phyloP scores from a whole-genome alignment of 2,888 invertebrate genomes.

The Drosophila tripunctata region DNA sequence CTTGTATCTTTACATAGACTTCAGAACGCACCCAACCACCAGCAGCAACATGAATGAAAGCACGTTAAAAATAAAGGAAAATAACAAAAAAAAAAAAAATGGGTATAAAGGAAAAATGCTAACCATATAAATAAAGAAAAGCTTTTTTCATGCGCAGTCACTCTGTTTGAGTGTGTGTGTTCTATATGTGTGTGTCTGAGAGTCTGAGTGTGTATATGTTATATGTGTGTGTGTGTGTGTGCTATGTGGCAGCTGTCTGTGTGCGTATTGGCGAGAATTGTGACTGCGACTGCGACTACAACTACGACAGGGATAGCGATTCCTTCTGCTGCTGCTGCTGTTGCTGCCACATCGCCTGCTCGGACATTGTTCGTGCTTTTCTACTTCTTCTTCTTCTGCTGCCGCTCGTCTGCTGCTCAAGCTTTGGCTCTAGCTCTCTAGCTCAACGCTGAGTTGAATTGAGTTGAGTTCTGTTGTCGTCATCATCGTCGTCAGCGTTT shows the following conservation, averaged over 20 bases:
- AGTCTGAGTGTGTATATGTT: constrained; percentile 21
- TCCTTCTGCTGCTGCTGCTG: constrained; percentile 21
- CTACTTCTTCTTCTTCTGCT: constrained; percentile 5
- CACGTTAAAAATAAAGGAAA: constrained; percentile 8
- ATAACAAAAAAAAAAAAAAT: no score
- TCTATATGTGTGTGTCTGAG: constrained; percentile 23
- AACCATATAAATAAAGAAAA: constrained; percentile 42
- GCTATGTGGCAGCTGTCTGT: constrained; percentile 77
- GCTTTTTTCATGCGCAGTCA: constrained; percentile 59
- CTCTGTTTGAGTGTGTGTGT: constrained; percentile 6
- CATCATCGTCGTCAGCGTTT: constrained; percentile 47
- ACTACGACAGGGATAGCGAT: constrained; percentile 24
- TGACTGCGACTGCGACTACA: constrained; percentile 3
- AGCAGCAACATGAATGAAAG: constrained; percentile 23
- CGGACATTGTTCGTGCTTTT: constrained; percentile 27
- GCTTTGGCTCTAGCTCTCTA: constrained; percentile 40
- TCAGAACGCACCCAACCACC: constrained; percentile 2
- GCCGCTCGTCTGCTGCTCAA: constrained; percentile 12
- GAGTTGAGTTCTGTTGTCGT: constrained; percentile 46
- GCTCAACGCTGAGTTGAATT: constrained; percentile 46
- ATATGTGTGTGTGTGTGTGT: constrained; percentile 52
- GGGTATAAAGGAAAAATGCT: constrained; percentile 26
- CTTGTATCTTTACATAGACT: constrained; percentile 6
- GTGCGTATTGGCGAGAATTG: constrained; percentile 72
- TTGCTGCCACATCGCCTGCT: background rate